Base-by-base conservation (phyloP, 2,113 vertebrate species). In the Ameiurus melas region DNA sequence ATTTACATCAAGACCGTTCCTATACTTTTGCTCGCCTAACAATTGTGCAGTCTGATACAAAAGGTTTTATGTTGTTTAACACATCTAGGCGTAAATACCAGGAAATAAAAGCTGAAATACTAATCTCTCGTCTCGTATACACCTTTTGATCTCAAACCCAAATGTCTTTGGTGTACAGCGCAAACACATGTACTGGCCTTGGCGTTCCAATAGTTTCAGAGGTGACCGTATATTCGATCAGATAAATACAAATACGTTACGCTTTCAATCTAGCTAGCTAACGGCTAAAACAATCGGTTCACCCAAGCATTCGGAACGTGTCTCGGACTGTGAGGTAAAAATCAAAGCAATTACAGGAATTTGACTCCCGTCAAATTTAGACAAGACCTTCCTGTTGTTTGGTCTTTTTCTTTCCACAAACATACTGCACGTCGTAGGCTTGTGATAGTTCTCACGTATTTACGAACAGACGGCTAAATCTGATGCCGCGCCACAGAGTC, bases 381-480 rank as follows among this genome's bases (percentile, higher is more conserved):
- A 10, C 39, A 27, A 47, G 25, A 53, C 47, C 25, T n/a, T 78
- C 43, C 39, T 53, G 47, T 53, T 53, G 47, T 53, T 78, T 25
- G 47, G 53, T 78, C 30, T 19, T 57, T 68, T 30, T 14, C 64
- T 84, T 14, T 13, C 33, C 12, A 22, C 55, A 57, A 58, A 73
- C 64, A 70, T 22, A 33, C 17, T 2, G 17, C 27, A 30, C 9
- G 4, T 73, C 5, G 30, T 14, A 9, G 53, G 17, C 84, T 75
- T 62, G 53, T 53, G 53, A 57, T 85, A 62, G 77, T 13, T 87
- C 79, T 82, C 62, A 30, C 66, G 8, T 77, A 17, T 13, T 58
- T 51, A 81, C 16, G 17, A 5, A 64, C n/a, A 87, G 86, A 82
- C 22, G 64, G 47, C 16, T 82, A 71, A 82, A 87, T 87, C 82